Base-by-base conservation (phyloP, 2,888 invertebrate species). In the Villa cingulata region DNA sequence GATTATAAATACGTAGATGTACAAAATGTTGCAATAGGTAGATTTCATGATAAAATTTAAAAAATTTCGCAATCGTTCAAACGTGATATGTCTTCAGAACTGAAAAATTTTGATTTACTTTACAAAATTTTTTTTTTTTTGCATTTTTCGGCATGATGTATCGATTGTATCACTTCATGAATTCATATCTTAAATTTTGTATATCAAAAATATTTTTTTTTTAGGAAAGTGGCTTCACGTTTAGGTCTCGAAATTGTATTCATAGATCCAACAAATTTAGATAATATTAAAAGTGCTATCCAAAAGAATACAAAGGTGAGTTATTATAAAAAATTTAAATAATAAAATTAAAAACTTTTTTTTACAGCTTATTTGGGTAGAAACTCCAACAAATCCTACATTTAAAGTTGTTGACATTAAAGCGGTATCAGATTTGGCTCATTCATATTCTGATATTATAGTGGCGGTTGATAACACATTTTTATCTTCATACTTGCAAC, bases 331-430 rank as follows among this genome's bases (percentile, higher is more conserved):
- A 15, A 20, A 20, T 15, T 7, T 15, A 5, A 29, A 2, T 20
- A n/a, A 16, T 29, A 12, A 32, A 45, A 40, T 27, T 23, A 23
- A 29, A 20, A 45, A 19, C 27, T 41, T 47, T 54, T 53, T 53
- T 52, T 72, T 74, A 39, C 59, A 85, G 84, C 71, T 87, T 68
- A 74, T 97, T 37, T 97, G 96, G 95, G 68, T 95, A 51, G 97
- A 97, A 70, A 84, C 88, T 0, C 96, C 96, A 1, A 92, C 96
- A n/a, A 97, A 97, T 72, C 97, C 97, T 0, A 71, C 86, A 12
- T 66, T 96, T 56, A 90, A 90, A 72, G 75, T 97, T n/a, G 76
- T 81, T 12, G 95, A 97, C 63, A 87, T 97, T 46, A 75, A 76
- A 58, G 81, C 76, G 1, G 72, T 89, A 32, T 65, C 77, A 0